Evolutionary conservation across 2,888 invertebrate genomes (phyloP).

Genomic region (Tupiocoris notatus): DNA sequence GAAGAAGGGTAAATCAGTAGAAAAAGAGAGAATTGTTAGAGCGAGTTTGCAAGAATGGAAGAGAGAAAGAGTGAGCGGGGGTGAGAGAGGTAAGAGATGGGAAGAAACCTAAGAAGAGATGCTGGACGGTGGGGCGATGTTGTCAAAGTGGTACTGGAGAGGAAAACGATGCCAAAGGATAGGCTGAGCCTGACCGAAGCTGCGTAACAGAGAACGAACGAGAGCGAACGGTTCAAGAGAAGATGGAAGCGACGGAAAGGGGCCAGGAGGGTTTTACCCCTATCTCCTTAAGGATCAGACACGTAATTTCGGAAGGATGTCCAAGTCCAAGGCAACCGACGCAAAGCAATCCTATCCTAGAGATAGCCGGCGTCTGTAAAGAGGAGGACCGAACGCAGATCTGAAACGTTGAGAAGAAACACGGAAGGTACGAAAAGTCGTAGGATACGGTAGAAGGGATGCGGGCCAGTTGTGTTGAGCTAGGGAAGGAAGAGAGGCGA

Average conservation of each 20-base stretch:
- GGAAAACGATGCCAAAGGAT: background rate
- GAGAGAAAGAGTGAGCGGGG: background rate
- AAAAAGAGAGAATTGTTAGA: background rate
- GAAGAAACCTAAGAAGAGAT: background rate
- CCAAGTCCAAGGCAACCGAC: slow-evolving; percentile 42
- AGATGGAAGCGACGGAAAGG: background rate
- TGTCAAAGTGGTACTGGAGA: background rate
- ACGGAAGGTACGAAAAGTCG: background rate
- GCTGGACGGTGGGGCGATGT: background rate
- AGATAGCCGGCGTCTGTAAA: slow-evolving; percentile 22
- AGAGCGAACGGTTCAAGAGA: background rate
- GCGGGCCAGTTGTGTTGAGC: background rate
- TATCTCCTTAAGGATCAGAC: slow-evolving; percentile 45
- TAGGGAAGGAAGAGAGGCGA: background rate
- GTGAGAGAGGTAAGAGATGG: background rate
- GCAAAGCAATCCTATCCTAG: slow-evolving; percentile 42
- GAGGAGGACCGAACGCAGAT: background rate
- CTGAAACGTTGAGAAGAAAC: background rate
- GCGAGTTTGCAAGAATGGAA: background rate
- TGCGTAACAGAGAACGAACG: background rate
- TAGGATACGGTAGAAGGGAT: background rate
- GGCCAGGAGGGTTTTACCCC: slow-evolving; percentile 17
- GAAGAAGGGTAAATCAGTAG: background rate
- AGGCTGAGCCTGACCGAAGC: background rate
- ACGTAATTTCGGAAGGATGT: slow-evolving; percentile 47